Percentiles rank a stretch among this genome's conserved stretches.
Evolutionary conservation across 2,797 vertebrate genomes (phyloP).

Genomic region (Paguma larvata): DNA sequence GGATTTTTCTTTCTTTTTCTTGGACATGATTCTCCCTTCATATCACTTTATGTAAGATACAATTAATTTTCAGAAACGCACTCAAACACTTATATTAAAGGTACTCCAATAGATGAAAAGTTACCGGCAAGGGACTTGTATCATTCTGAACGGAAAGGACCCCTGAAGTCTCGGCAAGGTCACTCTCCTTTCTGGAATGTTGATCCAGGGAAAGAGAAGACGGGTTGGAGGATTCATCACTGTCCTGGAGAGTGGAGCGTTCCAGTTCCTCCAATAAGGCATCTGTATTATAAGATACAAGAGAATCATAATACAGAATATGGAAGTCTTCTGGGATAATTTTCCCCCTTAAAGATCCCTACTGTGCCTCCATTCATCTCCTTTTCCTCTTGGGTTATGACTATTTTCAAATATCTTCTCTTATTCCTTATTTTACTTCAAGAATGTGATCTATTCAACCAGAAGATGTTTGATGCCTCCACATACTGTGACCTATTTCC

Average conservation of each 20-base stretch:
- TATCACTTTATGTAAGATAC: neutral
- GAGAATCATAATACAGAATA: neutral
- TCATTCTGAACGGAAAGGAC: neutral
- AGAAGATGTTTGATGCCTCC: neutral
- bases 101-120: slow-evolving; percentile 19
- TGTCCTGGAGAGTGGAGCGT: slow-evolving; percentile 77
- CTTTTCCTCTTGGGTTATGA: neutral
- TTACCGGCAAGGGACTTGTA: slow-evolving; percentile 66
- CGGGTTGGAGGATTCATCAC: slow-evolving; percentile 23
- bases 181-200: slow-evolving; percentile 31
- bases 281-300: slow-evolving; percentile 80
- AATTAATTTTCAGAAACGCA: slow-evolving; percentile 51
- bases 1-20: neutral
- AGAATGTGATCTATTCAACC: neutral
- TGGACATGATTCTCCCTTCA: neutral
- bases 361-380: neutral
- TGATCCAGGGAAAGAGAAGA: accelerated
- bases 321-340: neutral
- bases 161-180: neutral
- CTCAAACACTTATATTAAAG: neutral
- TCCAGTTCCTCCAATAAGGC: slow-evolving; percentile 88
- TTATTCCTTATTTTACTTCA: slow-evolving; percentile 22
- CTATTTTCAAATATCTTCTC: slow-evolving; percentile 17
- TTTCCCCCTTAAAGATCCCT: neutral
- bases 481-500: neutral